Conservation (phyloP, 2,888 invertebrate genomes). For the Epirrhoe tristata region DNA sequence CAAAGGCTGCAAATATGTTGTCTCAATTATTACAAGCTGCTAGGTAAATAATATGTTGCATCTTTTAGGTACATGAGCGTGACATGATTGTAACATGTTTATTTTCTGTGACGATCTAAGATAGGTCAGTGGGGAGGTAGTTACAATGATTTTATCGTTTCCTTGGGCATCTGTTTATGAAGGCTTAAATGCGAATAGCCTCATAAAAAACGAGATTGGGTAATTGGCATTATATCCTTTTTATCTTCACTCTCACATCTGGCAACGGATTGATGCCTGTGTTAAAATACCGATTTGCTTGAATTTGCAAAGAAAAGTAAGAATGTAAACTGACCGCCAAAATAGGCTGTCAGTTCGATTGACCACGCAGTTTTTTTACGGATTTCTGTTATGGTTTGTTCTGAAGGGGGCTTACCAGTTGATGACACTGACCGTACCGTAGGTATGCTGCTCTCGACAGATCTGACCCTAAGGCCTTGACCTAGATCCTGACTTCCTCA, state of each 20-base stretch:
- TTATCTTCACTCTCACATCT: conserved; percentile 18
- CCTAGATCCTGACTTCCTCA: neutral
- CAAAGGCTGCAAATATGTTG: too few relatives aligned
- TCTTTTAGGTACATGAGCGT: too few relatives aligned
- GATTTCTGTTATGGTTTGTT: too few relatives aligned
- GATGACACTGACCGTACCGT: too few relatives aligned
- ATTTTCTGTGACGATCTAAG: conserved; percentile 11
- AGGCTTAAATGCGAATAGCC: conserved; percentile 19
- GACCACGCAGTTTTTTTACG: too few relatives aligned
- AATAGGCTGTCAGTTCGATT: too few relatives aligned
- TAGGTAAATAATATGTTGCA: too few relatives aligned
- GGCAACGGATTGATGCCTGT: neutral
- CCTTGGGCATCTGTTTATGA: conserved; percentile 32
- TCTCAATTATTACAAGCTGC: too few relatives aligned
- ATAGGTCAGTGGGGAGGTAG: conserved; percentile 1
- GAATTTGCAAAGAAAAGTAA: neutral
- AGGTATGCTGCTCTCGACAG: too few relatives aligned
- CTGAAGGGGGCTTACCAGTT: too few relatives aligned
- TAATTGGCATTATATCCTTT: conserved; percentile 21
- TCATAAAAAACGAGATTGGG: conserved; percentile 29
- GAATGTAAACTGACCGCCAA: too few relatives aligned
- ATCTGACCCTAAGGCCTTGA: neutral
- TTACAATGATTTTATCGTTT: conserved; percentile 27
- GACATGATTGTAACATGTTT: conserved; percentile 1
- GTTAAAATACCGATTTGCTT: neutral